Percentiles rank a stretch among this genome's conserved stretches.
Evolutionary conservation across 2,797 vertebrate species (phyloP).

Genomic region (Salmo trutta): DNA sequence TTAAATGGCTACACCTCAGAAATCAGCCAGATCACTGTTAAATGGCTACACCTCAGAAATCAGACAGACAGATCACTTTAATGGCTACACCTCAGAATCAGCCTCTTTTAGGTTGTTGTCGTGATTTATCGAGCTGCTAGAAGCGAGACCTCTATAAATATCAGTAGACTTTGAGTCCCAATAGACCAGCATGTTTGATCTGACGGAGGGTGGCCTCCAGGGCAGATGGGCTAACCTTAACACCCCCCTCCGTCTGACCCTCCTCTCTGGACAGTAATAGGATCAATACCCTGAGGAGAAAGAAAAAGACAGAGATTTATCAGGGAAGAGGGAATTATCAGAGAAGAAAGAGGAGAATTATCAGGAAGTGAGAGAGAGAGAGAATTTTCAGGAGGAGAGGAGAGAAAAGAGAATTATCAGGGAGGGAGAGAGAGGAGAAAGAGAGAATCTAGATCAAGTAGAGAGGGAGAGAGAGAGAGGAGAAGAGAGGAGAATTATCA

Average conservation of each 20-base stretch:
- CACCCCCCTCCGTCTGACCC: slow-evolving; percentile 43
- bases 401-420: slow-evolving; percentile 55
- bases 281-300: slow-evolving; percentile 62
- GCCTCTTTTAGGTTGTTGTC: slow-evolving; percentile 50
- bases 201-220: slow-evolving; percentile 45
- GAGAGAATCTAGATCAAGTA: too few species aligned
- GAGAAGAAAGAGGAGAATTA: slow-evolving; percentile 9
- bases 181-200: slow-evolving; percentile 65
- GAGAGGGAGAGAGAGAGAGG: too few species aligned
- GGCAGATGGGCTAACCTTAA: slow-evolving; percentile 64
- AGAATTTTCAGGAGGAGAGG: not conserved
- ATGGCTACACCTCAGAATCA: too few species aligned
- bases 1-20: too few species aligned
- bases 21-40: too few species aligned
- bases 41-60: too few species aligned
- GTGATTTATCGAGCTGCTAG: slow-evolving; percentile 60
- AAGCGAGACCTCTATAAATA: slow-evolving; percentile 73
- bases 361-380: too few species aligned
- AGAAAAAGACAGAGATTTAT: slow-evolving; percentile 37
- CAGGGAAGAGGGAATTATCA: slow-evolving; percentile 25
- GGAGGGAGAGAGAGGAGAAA: not conserved
- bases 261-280: slow-evolving; percentile 51
- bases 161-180: slow-evolving; percentile 64
- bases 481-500: too few species aligned
- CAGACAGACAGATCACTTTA: too few species aligned